Evolutionary conservation across 2,113 vertebrate genomes (phyloP).

Genomic region (Garra rufa): DNA sequence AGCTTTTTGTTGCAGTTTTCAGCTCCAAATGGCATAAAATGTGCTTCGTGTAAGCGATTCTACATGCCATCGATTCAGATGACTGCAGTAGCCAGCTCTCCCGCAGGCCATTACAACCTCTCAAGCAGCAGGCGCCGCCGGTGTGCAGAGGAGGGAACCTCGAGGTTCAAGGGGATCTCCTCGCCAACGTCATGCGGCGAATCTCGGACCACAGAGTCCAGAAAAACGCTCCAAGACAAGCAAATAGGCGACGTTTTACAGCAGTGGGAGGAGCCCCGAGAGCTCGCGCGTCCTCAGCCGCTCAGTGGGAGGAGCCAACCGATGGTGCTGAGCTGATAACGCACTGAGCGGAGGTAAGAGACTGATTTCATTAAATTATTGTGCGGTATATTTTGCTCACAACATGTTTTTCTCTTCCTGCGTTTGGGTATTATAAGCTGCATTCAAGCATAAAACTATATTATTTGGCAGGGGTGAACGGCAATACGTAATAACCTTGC

Average conservation of each 20-base stretch:
- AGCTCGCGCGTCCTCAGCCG: constrained; percentile 63
- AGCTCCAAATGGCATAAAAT: neutral
- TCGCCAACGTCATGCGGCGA: constrained; percentile 57
- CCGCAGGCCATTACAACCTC: constrained; percentile 59
- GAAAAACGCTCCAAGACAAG: constrained; percentile 24
- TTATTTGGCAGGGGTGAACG: neutral
- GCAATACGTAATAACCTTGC: constrained; percentile 68
- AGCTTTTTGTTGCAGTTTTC: constrained; percentile 56
- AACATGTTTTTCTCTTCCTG: neutral
- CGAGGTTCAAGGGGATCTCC: constrained; percentile 61
- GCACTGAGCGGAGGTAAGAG: constrained; percentile 72
- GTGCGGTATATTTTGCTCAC: constrained; percentile 7
- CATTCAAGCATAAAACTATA: neutral
- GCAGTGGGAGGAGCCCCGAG: constrained; percentile 61
- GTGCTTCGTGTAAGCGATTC: constrained; percentile 44
- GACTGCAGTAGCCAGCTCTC: constrained; percentile 67
- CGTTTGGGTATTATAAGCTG: neutral
- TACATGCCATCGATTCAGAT: constrained; percentile 66
- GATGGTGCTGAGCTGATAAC: constrained; percentile 67
- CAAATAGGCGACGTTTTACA: constrained; percentile 52
- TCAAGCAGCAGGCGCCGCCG: neutral
- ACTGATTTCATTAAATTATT: constrained; percentile 67
- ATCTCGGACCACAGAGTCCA: constrained; percentile 38
- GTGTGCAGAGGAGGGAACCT: constrained; percentile 37
- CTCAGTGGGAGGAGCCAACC: constrained; percentile 76